phyloP scores from a whole-genome alignment of 2,888 invertebrate species.

The Eupithecia centaureata region DNA sequence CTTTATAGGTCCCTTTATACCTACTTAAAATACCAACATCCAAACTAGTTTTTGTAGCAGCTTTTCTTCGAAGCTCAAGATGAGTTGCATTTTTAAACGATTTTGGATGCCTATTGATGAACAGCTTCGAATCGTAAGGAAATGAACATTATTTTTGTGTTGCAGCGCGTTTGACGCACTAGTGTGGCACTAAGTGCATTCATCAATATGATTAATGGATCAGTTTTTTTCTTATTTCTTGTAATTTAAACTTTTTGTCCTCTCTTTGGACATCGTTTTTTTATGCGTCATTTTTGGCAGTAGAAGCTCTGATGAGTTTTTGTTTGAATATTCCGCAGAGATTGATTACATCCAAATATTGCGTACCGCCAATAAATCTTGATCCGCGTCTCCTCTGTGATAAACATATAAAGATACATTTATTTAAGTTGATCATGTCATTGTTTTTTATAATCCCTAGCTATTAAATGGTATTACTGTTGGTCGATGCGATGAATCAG shows the following conservation, averaged over 20 bases:
- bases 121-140: constrained; percentile 58
- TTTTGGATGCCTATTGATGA: constrained; percentile 54
- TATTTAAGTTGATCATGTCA: constrained; percentile 50
- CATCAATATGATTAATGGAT: constrained; percentile 77
- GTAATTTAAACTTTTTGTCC: constrained; percentile 61
- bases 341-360: constrained; percentile 61
- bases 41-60: constrained; percentile 41
- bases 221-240: constrained; percentile 58
- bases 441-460: constrained; percentile 52
- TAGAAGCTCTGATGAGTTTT: constrained; percentile 60
- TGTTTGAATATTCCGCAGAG: constrained; percentile 63
- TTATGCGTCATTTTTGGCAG: constrained; percentile 50
- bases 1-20: constrained; percentile 35
- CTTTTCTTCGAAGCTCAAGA: constrained; percentile 42
- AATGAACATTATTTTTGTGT: constrained; percentile 54
- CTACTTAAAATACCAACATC: constrained; percentile 37
- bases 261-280: constrained; percentile 49
- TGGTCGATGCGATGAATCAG: constrained; percentile 68
- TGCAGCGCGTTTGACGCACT: constrained; percentile 42
- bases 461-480: constrained; percentile 53
- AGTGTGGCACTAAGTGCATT: constrained; percentile 66
- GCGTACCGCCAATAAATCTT: constrained; percentile 51
- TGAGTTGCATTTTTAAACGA: constrained; percentile 59
- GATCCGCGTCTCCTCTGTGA: constrained; percentile 22
- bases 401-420: constrained; percentile 37